Percentiles rank a stretch among this genome's conserved stretches.
phyloP scores from a whole-genome alignment of 2,797 vertebrate genomes.

The Lophius americanus region DNA sequence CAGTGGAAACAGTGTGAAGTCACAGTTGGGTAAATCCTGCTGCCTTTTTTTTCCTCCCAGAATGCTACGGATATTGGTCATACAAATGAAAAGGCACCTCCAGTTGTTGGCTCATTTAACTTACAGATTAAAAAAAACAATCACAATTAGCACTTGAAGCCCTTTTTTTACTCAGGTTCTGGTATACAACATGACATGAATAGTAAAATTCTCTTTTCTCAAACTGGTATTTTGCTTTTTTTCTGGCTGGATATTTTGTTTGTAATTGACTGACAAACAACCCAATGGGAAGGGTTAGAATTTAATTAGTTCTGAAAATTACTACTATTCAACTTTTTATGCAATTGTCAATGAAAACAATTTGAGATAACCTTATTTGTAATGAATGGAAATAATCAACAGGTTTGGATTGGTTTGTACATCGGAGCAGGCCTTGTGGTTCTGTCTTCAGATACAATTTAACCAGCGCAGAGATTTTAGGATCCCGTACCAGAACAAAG shows the following conservation, averaged over 20 bases:
- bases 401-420: slow-evolving; percentile 8
- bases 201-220: slow-evolving; percentile 15
- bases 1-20: slow-evolving; percentile 63
- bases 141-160: slow-evolving; percentile 51
- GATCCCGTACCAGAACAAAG: slow-evolving; percentile 31
- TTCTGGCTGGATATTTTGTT: slow-evolving; percentile 10
- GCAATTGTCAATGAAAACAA: too few species aligned
- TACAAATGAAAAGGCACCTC: slow-evolving; percentile 73
- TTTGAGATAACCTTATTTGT: slow-evolving; percentile 16
- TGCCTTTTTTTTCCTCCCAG: slow-evolving; percentile 13
- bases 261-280: background rate
- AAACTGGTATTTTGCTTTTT: slow-evolving; percentile 24
- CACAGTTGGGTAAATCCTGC: slow-evolving; percentile 51
- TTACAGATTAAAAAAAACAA: slow-evolving; percentile 19
- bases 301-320: background rate
- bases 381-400: slow-evolving; percentile 17
- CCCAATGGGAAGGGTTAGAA: slow-evolving; percentile 30
- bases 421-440: background rate
- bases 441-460: slow-evolving; percentile 8
- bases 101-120: slow-evolving; percentile 60
- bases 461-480: background rate
- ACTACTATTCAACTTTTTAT: background rate
- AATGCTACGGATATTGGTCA: slow-evolving; percentile 42
- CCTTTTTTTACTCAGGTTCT: slow-evolving; percentile 5
- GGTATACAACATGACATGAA: slow-evolving; percentile 19